phyloP scores from a whole-genome alignment of 2,797 vertebrate genomes.

The Lepilemur septentrionalis region DNA sequence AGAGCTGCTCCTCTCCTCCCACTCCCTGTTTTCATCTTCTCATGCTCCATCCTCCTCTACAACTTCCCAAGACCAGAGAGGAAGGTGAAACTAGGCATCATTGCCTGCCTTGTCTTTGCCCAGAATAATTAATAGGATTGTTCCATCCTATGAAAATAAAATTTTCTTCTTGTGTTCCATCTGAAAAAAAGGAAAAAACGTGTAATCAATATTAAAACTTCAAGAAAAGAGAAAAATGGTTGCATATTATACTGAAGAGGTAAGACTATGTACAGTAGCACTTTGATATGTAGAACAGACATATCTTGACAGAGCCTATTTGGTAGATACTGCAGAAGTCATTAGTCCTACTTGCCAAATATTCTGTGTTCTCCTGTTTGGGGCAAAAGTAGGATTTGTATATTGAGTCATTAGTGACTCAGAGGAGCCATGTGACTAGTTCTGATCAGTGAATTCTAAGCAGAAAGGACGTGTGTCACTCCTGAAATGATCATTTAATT shows the following conservation, averaged over 20 bases:
- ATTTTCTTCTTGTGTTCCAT: not conserved
- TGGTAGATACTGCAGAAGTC: not conserved
- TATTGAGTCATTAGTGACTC: not conserved
- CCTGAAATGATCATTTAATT: not conserved
- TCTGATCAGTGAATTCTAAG: not conserved
- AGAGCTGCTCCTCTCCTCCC: accelerated
- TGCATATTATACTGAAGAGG: not conserved
- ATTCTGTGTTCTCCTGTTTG: not conserved
- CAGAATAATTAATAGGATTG: not conserved
- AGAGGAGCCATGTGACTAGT: not conserved
- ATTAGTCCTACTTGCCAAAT: not conserved
- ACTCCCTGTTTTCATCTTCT: not conserved
- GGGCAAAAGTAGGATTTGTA: not conserved
- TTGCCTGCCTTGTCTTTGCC: not conserved
- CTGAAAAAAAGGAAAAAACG: not conserved
- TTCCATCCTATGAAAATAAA: not conserved
- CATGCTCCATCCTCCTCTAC: not conserved
- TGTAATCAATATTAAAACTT: not conserved
- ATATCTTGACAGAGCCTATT: not conserved
- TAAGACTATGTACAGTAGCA: not conserved
- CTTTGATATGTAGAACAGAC: not conserved
- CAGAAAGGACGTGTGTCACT: not conserved
- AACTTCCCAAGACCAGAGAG: not conserved
- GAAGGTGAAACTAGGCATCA: not conserved
- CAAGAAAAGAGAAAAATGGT: not conserved